Conservation (phyloP, 53 echinoderm and acorn worm genomes). For the Echinarachnius parma region DNA sequence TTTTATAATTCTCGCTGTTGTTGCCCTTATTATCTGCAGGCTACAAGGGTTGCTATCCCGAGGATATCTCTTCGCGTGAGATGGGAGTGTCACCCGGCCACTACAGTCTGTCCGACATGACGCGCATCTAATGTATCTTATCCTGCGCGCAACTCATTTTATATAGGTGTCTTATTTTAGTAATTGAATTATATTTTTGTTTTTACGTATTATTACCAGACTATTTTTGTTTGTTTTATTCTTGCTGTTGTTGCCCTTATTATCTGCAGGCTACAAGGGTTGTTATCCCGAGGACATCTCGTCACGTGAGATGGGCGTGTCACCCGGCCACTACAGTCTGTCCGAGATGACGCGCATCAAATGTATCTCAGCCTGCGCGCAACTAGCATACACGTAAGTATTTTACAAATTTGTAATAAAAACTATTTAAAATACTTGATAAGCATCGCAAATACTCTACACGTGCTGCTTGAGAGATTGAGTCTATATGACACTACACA, state of each 20-base stretch:
- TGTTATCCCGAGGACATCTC: conserved; percentile 68
- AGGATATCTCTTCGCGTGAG: conserved; percentile 58
- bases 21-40: no score
- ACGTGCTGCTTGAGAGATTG: no score
- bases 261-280: conserved; percentile 74
- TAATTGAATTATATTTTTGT: no score
- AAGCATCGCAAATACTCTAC: no score
- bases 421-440: no score
- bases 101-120: conserved; percentile 48
- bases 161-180: no score
- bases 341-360: conserved; percentile 50
- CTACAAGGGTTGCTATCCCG: conserved; percentile 75
- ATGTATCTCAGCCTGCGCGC: conserved; percentile 65
- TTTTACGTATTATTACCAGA: no score
- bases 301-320: conserved; percentile 57
- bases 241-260: no score
- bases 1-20: no score
- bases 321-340: conserved; percentile 47
- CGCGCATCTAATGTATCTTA: conserved; percentile 57
- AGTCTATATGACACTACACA: no score
- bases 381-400: conserved; percentile 62
- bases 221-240: no score
- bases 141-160: conserved; percentile 54
- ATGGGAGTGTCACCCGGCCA: conserved; percentile 55
- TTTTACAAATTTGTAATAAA: no score